These are phyloP conservation scores for Coendou prehensilis DNA, from an alignment of 2,797 vertebrate species.

Conservation along the genomic window DNA sequence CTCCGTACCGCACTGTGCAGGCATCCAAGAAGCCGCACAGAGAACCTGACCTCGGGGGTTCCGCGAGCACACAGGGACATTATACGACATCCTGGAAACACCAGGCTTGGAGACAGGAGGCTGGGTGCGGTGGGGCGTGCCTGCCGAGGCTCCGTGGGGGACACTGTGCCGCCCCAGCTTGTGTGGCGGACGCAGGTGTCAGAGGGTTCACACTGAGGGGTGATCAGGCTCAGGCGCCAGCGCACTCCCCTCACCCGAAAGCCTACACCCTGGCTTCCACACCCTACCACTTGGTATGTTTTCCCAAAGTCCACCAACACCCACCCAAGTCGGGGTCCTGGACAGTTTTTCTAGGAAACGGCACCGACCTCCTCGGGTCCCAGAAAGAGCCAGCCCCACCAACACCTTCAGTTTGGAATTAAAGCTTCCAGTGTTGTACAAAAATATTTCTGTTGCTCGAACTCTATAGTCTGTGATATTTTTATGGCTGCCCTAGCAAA, in stretches of 20 bases:
- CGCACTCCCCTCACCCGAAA: background rate
- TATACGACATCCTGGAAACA: background rate
- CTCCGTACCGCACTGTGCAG: background rate
- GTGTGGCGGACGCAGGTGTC: background rate
- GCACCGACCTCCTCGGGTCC: too few relatives aligned
- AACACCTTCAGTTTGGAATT: background rate
- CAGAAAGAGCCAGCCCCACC: background rate
- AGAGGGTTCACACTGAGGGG: background rate
- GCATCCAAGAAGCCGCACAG: background rate
- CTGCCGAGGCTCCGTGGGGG: background rate
- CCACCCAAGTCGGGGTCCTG: background rate
- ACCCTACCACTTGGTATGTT: background rate
- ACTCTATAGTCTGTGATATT: background rate
- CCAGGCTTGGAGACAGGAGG: too few relatives aligned
- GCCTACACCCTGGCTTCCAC: background rate
- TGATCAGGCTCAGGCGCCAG: background rate
- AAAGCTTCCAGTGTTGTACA: background rate
- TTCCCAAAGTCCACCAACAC: background rate
- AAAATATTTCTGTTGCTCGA: background rate
- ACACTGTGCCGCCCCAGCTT: background rate
- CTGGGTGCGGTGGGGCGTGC: background rate
- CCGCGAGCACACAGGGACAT: background rate
- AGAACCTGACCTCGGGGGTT: background rate
- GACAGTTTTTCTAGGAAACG: background rate
- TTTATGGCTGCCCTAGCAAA: background rate